Conservation (phyloP, 2,113 vertebrate genomes). For the Nycticorax nycticorax region DNA sequence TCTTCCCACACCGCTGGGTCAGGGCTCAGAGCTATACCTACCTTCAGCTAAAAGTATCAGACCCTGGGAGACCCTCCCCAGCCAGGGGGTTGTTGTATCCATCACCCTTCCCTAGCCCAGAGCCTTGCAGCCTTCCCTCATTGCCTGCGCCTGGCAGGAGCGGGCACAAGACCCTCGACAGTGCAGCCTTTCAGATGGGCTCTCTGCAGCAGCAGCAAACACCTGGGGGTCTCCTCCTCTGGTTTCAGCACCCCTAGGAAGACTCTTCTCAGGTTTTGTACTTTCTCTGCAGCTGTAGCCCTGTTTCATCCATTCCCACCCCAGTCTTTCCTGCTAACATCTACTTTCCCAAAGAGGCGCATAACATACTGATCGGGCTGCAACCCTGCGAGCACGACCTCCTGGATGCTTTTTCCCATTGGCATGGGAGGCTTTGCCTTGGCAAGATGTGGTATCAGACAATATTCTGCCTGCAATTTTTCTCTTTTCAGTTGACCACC, state of each 20-base stretch:
- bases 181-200: neutral
- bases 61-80: neutral
- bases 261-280: neutral
- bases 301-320: neutral
- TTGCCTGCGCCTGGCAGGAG: neutral
- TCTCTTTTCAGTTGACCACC: neutral
- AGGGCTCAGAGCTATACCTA: neutral
- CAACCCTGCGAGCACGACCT: rapidly evolving
- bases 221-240: rapidly evolving
- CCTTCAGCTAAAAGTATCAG: neutral
- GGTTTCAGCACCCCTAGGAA: neutral
- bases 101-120: neutral
- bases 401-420: neutral
- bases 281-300: neutral
- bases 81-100: neutral
- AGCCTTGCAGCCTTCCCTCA: neutral
- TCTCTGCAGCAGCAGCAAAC: neutral
- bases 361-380: neutral
- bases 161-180: neutral
- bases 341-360: neutral
- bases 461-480: neutral
- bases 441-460: neutral
- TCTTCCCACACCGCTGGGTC: neutral
- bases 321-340: neutral
- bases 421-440: neutral